Conservation (phyloP, 2,113 vertebrate species). For the Ceuthmochares aereus region DNA sequence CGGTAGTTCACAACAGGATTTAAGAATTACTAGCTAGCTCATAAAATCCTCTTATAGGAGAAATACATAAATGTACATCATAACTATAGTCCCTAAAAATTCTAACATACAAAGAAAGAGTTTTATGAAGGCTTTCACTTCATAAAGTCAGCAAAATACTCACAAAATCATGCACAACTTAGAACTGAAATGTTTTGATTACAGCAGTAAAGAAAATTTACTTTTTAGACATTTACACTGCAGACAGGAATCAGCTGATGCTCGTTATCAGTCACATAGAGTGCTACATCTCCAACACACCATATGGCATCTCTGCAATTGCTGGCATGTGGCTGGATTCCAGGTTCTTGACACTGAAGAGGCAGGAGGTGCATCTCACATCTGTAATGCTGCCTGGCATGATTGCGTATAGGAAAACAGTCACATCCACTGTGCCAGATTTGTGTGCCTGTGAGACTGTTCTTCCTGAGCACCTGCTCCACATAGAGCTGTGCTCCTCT, state of each 20-base stretch:
- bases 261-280: fast-evolving
- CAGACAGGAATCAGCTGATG: neutral
- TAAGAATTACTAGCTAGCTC: neutral
- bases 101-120: neutral
- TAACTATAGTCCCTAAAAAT: neutral
- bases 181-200: neutral
- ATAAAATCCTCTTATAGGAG: neutral
- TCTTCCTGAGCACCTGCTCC: neutral
- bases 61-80: neutral
- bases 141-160: neutral
- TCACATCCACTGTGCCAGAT: fast-evolving
- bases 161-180: neutral
- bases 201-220: neutral
- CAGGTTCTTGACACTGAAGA: neutral
- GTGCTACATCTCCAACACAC: neutral
- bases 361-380: neutral
- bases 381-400: neutral
- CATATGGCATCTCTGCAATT: fast-evolving
- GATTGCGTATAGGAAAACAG: neutral
- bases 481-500: neutral
- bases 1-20: neutral
- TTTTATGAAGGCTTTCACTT: neutral
- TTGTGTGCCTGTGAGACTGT: neutral
- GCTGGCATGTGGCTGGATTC: neutral
- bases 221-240: neutral